Evolutionary conservation across 2,797 vertebrate genomes (phyloP), one percentile per base, ranked within the genome.

Genomic region (Crotalus adamanteus): DNA sequence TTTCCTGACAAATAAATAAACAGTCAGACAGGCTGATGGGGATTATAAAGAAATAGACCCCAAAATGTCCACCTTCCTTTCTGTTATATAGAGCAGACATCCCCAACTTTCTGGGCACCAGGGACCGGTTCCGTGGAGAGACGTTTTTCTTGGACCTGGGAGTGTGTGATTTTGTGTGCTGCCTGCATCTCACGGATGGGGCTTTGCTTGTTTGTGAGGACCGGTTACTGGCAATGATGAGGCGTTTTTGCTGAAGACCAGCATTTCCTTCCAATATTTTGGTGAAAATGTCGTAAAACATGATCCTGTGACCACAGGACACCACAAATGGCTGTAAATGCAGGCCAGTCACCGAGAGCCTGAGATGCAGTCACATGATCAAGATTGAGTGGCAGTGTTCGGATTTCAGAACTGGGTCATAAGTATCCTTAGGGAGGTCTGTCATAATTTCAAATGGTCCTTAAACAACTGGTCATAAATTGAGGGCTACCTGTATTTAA

Each of bases 21-120:
- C 0, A 9, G 88, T 2, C 0, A 12, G 92, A 3, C 0, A 5
- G 92, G 93, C 0, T 0, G 93, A 90, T 92, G 89, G 86, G 57
- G 37, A 83, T 78, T 61, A 60, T 63, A 93, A 42, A 22, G 0
- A 9, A 53, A 47, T 3, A 69, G 83, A 69, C 57, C 92, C 14
- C 5, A 0, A 16, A 22, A 1, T 2, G 0, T 0, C 3, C 1
- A 26, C 25, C 78, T 26, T 0, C 78, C 55, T 65, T 47, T 25
- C 18, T 0, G 0, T 63, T 0, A 0, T 11, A 11, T 4, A n/a
- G 3, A 53, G 7, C 8, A 53, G 51, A 42, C 42, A 42, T 42
- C 9, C 0, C 51, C 51, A 53, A 53, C 51, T 8, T 53, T 53
- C 9, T 1, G 51, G 51, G 51, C 51, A 53, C 9, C 51, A 2